Conservation (phyloP, 2,888 invertebrate genomes). For the Incurvaria masculella region DNA sequence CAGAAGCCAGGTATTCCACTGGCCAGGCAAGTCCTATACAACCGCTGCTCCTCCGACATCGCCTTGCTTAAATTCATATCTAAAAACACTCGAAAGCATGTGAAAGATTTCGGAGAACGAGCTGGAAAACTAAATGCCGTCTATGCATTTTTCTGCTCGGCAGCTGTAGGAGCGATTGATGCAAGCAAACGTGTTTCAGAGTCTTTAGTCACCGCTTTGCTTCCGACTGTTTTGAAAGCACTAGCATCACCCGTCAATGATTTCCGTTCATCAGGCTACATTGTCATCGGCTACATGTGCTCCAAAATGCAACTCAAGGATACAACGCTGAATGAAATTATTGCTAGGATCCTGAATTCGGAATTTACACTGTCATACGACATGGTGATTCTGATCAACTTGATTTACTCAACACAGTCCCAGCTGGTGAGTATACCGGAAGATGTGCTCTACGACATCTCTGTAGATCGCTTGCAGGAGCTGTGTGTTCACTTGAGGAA, state of each 20-base stretch:
- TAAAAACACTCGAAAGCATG: constrained; percentile 33
- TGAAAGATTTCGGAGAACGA: constrained; percentile 57
- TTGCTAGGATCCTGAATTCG: constrained; percentile 36
- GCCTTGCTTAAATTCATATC: constrained; percentile 33
- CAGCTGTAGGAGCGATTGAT: constrained; percentile 68
- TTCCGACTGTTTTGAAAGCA: constrained; percentile 70
- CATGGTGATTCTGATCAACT: constrained; percentile 61
- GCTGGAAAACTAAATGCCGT: constrained; percentile 64
- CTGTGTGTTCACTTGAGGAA: constrained; percentile 46
- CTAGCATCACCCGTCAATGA: constrained; percentile 65
- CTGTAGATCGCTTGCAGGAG: constrained; percentile 31
- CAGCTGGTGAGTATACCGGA: constrained; percentile 48
- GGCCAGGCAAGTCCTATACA: constrained; percentile 67
- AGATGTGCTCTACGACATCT: constrained; percentile 47
- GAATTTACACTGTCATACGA: constrained; percentile 51
- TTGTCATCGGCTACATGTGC: constrained; percentile 68
- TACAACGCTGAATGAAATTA: constrained; percentile 60
- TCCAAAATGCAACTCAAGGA: constrained; percentile 62
- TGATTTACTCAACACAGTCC: constrained; percentile 66
- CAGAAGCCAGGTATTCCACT: constrained; percentile 75
- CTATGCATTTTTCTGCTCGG: constrained; percentile 78
- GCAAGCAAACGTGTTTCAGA: constrained; percentile 53
- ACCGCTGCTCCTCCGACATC: constrained; percentile 61
- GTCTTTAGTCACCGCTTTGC: constrained; percentile 62
- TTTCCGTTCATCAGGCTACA: constrained; percentile 69